Evolutionary conservation across 2,797 vertebrate genomes (phyloP), one percentile per base, ranked within the genome.

Genomic region (Takifugu ocellatus): DNA sequence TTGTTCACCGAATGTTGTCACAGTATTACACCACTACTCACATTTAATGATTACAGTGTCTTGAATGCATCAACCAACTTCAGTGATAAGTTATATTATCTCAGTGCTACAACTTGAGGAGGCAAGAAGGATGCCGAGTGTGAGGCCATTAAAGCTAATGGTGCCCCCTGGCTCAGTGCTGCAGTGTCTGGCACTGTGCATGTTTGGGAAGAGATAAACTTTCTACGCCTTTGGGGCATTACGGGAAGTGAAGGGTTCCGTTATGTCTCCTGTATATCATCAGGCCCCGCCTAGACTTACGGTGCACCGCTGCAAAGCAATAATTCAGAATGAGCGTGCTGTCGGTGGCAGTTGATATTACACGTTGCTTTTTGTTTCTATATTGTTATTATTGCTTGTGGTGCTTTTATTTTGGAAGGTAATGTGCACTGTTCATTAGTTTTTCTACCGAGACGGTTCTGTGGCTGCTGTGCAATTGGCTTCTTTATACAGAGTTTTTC

Each of bases 231-330:
- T 24, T 24, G 60, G 74, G 77, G 72, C 36, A 11, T n/a, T 17
- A 63, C 39, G 61, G 51, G 58, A 78, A 77, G 67, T 62, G 55
- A 84, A 74, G 77, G 70, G 63, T 69, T 68, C 53, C 72, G 78
- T 70, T 61, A 25, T 72, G 63, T 63, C 74, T 68, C 5, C 24
- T 72, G 52, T 54, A 63, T 51, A 58, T 75, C 65, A n/a, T 36
- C 39, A 47, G 42, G 33, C 8, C 29, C 36, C 50, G 56, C 7
- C 15, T 46, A 42, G 26, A 49, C 27, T 63, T 54, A 62, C 49
- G 33, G 59, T 16, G 14, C 51, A 70, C 49, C 24, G 53, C 17
- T 51, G 4, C 36, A 6, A 56, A n/a, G n/a, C 25, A 47, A 12
- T n/a, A 46, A 43, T 47, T 50, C 46, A 16, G 17, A 49, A 44